phyloP scores from a whole-genome alignment of 1,140 invertebrate species.

The Aleiodes sp. region DNA sequence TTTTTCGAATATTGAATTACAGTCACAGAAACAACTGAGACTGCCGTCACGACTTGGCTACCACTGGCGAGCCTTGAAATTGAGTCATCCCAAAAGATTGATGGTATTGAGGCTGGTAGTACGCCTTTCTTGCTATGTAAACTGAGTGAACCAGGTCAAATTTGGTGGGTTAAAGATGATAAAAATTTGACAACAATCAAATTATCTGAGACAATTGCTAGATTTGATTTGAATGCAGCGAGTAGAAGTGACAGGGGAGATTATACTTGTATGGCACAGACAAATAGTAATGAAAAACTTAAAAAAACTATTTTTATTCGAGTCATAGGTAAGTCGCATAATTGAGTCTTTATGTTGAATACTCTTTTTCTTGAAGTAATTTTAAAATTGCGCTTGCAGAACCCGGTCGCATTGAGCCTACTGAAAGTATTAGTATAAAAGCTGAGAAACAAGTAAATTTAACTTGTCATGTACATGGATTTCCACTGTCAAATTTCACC shows the following conservation, averaged over 20 bases:
- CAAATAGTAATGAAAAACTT: constrained; percentile 50
- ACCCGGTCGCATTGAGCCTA: constrained; percentile 64
- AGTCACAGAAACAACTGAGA: constrained; percentile 45
- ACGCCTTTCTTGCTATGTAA: constrained; percentile 58
- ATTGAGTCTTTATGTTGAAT: background rate
- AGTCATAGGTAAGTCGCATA: constrained; percentile 55
- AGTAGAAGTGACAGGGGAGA: constrained; percentile 67
- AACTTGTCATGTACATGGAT: constrained; percentile 69
- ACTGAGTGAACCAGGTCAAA: constrained; percentile 47
- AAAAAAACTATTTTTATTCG: constrained; percentile 57
- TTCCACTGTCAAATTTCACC: constrained; percentile 67
- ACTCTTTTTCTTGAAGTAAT: background rate
- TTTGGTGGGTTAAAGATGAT: constrained; percentile 56
- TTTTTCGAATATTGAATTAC: constrained; percentile 4
- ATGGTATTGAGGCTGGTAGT: constrained; percentile 60
- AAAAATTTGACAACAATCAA: constrained; percentile 59
- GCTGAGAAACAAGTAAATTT: constrained; percentile 64
- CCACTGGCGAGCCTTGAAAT: constrained; percentile 46
- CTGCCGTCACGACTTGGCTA: constrained; percentile 35
- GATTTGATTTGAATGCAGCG: constrained; percentile 64
- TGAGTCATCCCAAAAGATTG: constrained; percentile 51
- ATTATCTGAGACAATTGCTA: constrained; percentile 49
- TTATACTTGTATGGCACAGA: constrained; percentile 66
- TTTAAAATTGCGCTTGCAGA: constrained; percentile 49
- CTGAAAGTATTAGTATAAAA: constrained; percentile 63